Evolutionary conservation across 92 coral and sea anemone genomes (phyloP).

Genomic region (Galaxea fascicularis): DNA sequence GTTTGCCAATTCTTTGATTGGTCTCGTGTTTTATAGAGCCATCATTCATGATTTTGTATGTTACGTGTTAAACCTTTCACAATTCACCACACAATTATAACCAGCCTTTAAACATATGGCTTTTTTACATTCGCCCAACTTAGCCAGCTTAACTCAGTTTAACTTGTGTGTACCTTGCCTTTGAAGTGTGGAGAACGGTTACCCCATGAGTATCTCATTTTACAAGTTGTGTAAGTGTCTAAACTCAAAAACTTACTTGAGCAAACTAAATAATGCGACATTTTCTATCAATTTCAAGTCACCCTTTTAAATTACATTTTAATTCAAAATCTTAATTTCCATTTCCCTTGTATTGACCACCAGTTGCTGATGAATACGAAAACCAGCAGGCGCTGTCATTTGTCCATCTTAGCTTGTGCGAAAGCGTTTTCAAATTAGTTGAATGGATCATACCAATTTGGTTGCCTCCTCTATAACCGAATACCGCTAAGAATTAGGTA

Average conservation of each 20-base stretch:
- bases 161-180: background rate
- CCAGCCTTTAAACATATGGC: background rate
- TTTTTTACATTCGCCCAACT: constrained; percentile 9
- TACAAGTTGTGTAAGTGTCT: background rate
- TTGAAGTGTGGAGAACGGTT: background rate
- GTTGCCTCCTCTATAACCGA: background rate
- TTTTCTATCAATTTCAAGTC: background rate
- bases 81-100: constrained; percentile 18
- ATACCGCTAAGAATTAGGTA: background rate
- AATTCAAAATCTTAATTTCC: constrained; percentile 38
- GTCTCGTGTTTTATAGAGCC: constrained; percentile 12
- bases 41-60: background rate
- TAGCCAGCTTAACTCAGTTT: background rate
- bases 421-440: constrained; percentile 21
- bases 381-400: constrained; percentile 40
- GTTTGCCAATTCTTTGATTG: constrained; percentile 2
- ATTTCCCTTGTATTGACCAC: constrained; percentile 45
- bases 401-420: constrained; percentile 15
- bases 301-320: background rate
- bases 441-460: background rate
- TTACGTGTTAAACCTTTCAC: background rate
- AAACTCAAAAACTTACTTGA: background rate
- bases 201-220: background rate
- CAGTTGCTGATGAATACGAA: constrained; percentile 7
- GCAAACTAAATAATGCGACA: constrained; percentile 8